These are phyloP conservation scores for Rhynchophorus ferrugineus DNA, from an alignment of 1,140 invertebrate species.

Conservation along the genomic window DNA sequence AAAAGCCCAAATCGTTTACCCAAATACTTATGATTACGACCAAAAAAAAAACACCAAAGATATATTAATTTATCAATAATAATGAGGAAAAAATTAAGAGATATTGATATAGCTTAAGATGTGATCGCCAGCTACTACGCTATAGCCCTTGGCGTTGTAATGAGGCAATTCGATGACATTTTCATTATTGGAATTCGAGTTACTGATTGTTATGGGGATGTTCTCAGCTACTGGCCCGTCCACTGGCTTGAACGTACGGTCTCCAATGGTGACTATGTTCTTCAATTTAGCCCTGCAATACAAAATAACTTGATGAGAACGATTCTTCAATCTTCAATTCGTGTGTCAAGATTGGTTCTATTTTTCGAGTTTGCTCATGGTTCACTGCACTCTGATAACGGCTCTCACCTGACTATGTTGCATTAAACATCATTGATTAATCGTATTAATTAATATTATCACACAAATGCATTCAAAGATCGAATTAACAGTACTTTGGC, in stretches of 20 bases:
- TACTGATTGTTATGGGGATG: neutral
- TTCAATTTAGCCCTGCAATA: neutral
- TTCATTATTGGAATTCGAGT: conserved; percentile 24
- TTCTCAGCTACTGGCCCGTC: neutral
- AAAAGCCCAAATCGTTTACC: conserved; percentile 14
- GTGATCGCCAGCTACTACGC: conserved; percentile 27
- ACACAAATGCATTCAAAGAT: neutral
- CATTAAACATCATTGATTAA: no score
- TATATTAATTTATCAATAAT: no score
- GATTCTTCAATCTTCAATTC: no score
- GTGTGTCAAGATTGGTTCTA: no score
- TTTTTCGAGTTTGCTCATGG: no score
- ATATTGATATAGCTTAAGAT: conserved; percentile 29
- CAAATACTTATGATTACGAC: no score
- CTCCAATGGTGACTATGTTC: neutral
- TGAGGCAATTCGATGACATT: conserved; percentile 27
- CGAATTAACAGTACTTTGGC: no score
- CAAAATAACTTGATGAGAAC: neutral
- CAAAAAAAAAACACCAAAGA: no score
- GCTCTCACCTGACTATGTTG: no score
- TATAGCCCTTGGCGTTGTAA: conserved; percentile 12
- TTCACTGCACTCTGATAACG: no score
- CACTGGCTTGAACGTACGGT: neutral
- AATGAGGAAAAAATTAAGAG: no score
- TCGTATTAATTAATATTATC: neutral